Conservation (phyloP, 2,797 vertebrate species). For the Sebastes trivittatus region DNA sequence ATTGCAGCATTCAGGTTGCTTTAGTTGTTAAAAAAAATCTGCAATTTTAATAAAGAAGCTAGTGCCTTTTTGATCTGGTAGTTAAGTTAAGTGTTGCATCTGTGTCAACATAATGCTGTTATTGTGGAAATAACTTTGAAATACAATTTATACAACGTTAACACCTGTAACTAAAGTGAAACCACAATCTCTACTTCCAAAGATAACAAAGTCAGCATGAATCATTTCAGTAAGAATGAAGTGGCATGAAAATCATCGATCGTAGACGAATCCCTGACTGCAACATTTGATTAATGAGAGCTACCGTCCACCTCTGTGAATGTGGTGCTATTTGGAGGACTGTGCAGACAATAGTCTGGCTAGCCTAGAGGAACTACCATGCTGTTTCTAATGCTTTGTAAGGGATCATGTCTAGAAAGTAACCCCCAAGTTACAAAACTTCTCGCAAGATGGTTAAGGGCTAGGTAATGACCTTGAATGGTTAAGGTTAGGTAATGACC, state of each 20-base stretch:
- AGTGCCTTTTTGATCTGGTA: constrained; percentile 43
- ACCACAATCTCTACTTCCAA: constrained; percentile 16
- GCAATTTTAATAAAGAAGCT: constrained; percentile 2
- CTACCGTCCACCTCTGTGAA: not conserved
- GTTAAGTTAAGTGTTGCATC: no score
- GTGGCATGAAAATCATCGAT: not conserved
- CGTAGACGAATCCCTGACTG: not conserved
- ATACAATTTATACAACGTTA: not conserved
- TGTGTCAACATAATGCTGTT: constrained; percentile 10
- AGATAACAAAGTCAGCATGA: constrained; percentile 4
- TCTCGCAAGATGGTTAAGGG: no score
- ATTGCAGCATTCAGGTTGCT: not conserved
- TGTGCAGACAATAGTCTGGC: not conserved
- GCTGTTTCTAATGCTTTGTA: not conserved
- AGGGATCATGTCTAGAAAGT: no score
- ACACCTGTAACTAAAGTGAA: not conserved
- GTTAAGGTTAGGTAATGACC: no score
- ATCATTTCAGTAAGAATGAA: constrained; percentile 5
- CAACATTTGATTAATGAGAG: not conserved
- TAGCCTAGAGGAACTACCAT: not conserved
- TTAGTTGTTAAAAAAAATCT: not conserved
- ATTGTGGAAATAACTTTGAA: constrained; percentile 47
- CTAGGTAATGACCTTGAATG: no score
- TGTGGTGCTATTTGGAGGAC: not conserved
- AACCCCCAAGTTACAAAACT: no score